A percentile compares a stretch with the other conserved stretches of the same genome.
These are phyloP conservation scores for Seriola dumerili DNA, from an alignment of 2,113 vertebrate species.

Conservation along the genomic window DNA sequence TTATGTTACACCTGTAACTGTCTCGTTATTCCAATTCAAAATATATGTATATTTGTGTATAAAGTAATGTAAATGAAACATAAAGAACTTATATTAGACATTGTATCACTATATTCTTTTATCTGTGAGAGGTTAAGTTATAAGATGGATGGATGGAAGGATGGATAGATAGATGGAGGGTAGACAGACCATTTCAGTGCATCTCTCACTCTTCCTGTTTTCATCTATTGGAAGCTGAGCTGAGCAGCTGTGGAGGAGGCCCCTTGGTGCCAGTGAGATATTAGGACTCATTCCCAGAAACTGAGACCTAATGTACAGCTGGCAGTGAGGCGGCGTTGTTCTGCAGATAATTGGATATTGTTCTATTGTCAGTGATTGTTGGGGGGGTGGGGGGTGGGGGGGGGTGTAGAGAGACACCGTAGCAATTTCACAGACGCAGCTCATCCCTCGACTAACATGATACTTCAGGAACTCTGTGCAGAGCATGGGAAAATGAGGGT, in stretches of 20 bases:
- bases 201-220: slow-evolving; percentile 23
- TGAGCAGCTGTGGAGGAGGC: slow-evolving; percentile 63
- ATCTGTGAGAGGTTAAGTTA: not conserved
- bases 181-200: not conserved
- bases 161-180: not conserved
- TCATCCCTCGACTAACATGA: slow-evolving; percentile 36
- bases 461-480: slow-evolving; percentile 25
- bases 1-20: too few species aligned
- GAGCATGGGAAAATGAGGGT: slow-evolving; percentile 4
- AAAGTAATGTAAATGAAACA: too few species aligned
- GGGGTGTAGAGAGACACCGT: slow-evolving; percentile 34
- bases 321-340: slow-evolving; percentile 45
- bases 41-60: not conserved
- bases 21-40: not conserved
- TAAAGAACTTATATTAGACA: too few species aligned
- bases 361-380: slow-evolving; percentile 64
- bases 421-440: slow-evolving; percentile 51
- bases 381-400: slow-evolving; percentile 31
- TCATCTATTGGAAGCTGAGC: slow-evolving; percentile 20
- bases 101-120: not conserved
- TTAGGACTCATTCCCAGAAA: slow-evolving; percentile 66
- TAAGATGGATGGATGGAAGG: too few species aligned
- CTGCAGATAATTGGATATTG: slow-evolving; percentile 72
- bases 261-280: slow-evolving; percentile 44
- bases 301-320: slow-evolving; percentile 65